Evolutionary conservation across 2,888 invertebrate species (phyloP).

Genomic region (Lysandra coridon): DNA sequence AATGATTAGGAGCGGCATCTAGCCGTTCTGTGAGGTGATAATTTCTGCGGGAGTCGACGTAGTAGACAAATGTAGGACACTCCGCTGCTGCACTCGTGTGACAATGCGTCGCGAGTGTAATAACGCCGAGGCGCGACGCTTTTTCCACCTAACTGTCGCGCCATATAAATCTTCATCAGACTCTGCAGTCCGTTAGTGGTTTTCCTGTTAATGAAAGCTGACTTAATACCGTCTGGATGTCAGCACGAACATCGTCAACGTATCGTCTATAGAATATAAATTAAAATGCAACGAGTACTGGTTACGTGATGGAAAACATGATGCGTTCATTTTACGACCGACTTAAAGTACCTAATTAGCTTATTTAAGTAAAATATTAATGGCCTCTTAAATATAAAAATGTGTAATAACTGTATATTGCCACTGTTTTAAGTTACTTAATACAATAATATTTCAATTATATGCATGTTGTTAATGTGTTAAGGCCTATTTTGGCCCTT

Average conservation of each 20-base stretch:
- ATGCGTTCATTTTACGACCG: slow-evolving; percentile 5
- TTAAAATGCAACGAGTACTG: slow-evolving; percentile 6
- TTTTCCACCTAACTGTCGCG: slow-evolving; percentile 37
- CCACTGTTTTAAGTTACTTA: slow-evolving; percentile 9
- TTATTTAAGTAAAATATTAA: slow-evolving; percentile 23
- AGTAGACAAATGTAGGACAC: slow-evolving; percentile 30
- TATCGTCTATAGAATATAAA: slow-evolving; percentile 25
- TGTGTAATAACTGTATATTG: not conserved
- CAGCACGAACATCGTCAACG: not conserved
- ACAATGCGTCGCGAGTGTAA: slow-evolving; percentile 29
- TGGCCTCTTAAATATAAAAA: slow-evolving; percentile 12
- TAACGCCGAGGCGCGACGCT: slow-evolving; percentile 12
- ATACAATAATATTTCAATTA: too few relatives aligned
- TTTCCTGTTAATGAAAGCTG: slow-evolving; percentile 19
- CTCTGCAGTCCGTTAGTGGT: slow-evolving; percentile 37
- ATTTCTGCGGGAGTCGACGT: slow-evolving; percentile 27
- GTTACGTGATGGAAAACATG: slow-evolving; percentile 10
- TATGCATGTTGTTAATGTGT: too few relatives aligned
- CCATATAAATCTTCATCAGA: slow-evolving; percentile 39
- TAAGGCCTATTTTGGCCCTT: too few relatives aligned
- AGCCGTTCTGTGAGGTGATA: slow-evolving; percentile 31
- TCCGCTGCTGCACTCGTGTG: slow-evolving; percentile 8
- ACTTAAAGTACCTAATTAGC: slow-evolving; percentile 13
- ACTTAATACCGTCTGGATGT: slow-evolving; percentile 5
- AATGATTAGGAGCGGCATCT: slow-evolving; percentile 57